Base-by-base conservation (phyloP, 2,797 vertebrate species). In the Coccyzus lansbergi region DNA sequence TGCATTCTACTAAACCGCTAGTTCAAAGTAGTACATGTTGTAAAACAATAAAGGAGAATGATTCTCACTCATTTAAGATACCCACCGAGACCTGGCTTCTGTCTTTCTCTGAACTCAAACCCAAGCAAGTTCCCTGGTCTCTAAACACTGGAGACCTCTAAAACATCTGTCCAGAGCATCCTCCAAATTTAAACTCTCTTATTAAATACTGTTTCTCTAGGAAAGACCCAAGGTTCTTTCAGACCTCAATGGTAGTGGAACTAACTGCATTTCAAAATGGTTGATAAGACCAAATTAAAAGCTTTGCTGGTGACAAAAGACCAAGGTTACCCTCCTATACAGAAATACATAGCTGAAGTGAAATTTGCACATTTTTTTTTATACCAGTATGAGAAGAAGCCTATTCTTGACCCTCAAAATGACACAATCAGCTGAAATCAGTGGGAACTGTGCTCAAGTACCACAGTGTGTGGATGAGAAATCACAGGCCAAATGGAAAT, bases 361-460 rank as follows among this genome's bases (percentile, higher is more conserved):
- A 52, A 63, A 77, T 84, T 76, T 19, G 5, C 12, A 38, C 60
- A 13, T 58, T 29, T 49, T 49, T 74, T 44, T 63, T 76, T 53
- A 76, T 49, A 31, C 33, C 56, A 71, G 59, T 38, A 56, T 29
- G 33, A 81, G 26, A 77, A 56, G 69, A 59, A 64, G 22, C 15
- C 40, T 84, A 34, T 67, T 72, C 67, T 72, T 58, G 34, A 29
- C 33, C 42, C 76, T 62, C 56, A 80, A 77, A 95, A 89, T 56
- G 33, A 36, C 44, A 70, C 80, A 88, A 64, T 82, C 52, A 93
- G n/a, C 56, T 80, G 84, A 88, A 93, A 89, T 55, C 81, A 83
- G 53, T 31, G 58, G 19, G n/a, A 85, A 85, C 34, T 92, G 64
- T 85, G 22, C 44, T 90, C 25, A 31, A 60, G 56, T 28, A 60